Percentiles rank a stretch among this genome's conserved stretches.
Conservation (phyloP, 2,797 vertebrate genomes). For the Anableps anableps region DNA sequence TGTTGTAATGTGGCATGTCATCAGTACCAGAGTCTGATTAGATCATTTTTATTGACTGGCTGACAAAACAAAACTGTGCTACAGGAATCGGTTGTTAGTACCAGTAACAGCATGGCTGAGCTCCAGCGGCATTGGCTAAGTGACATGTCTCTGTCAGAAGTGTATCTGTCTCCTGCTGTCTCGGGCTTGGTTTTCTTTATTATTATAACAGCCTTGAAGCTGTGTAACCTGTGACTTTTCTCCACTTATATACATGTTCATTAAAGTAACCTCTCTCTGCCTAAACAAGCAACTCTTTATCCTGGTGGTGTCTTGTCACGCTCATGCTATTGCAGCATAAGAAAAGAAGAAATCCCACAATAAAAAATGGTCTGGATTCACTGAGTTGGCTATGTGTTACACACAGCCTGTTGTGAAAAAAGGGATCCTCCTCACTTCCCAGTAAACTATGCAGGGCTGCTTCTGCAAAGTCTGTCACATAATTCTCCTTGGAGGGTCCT, state of each 20-base stretch:
- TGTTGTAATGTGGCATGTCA: background rate
- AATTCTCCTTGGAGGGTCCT: conserved; percentile 33
- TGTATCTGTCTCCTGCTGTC: conserved; percentile 40
- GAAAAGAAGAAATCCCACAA: conserved; percentile 38
- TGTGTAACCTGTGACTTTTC: conserved; percentile 32
- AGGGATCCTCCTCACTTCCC: conserved; percentile 37
- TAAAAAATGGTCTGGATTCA: conserved; percentile 38
- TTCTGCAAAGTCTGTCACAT: conserved; percentile 34
- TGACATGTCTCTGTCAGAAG: conserved; percentile 44
- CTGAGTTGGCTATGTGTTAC: conserved; percentile 26
- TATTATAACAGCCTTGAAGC: conserved; percentile 42
- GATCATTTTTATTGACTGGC: conserved; percentile 28
- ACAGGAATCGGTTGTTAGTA: conserved; percentile 17
- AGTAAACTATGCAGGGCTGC: conserved; percentile 14
- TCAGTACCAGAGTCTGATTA: background rate
- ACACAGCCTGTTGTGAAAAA: conserved; percentile 31
- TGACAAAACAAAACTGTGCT: conserved; percentile 44
- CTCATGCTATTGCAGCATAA: conserved; percentile 7
- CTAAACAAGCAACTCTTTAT: background rate
- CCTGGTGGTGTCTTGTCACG: conserved; percentile 27
- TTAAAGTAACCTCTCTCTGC: background rate
- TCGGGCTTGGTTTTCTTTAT: conserved; percentile 29
- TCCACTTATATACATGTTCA: conserved; percentile 26
- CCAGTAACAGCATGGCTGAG: conserved; percentile 47
- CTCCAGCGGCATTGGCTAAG: conserved; percentile 41